These are phyloP conservation scores for zebrafish (Danio rerio) DNA, from an alignment of 2,113 vertebrate genomes.

Conservation along the genomic window GRCz12tu NC_133184.1:28875001-28875500, in stretches of 20 bases:
- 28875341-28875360: slow-evolving; percentile 32
- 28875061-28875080: not conserved
- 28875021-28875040: slow-evolving; percentile 20
- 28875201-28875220: slow-evolving; percentile 10
- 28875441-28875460: not conserved
- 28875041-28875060: slow-evolving; percentile 7
- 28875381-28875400: slow-evolving; percentile 16
- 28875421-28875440: not conserved
- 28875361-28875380: not conserved
- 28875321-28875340: slow-evolving; percentile 10
- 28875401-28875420: not conserved
- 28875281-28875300: slow-evolving; percentile 54
- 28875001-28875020: slow-evolving; percentile 23
- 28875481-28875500: not conserved
- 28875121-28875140: slow-evolving; percentile 8
- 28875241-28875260: not conserved
- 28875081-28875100: slow-evolving; percentile 17
- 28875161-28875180: slow-evolving; percentile 15
- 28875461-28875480: not conserved
- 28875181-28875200: not conserved
- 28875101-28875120: slow-evolving; percentile 25
- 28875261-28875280: slow-evolving; percentile 12
- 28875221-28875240: not conserved
- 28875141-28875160: slow-evolving; percentile 23
- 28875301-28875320: slow-evolving; percentile 14